Conservation (phyloP, 2,113 vertebrate species). For the Carassius gibelio region DNA sequence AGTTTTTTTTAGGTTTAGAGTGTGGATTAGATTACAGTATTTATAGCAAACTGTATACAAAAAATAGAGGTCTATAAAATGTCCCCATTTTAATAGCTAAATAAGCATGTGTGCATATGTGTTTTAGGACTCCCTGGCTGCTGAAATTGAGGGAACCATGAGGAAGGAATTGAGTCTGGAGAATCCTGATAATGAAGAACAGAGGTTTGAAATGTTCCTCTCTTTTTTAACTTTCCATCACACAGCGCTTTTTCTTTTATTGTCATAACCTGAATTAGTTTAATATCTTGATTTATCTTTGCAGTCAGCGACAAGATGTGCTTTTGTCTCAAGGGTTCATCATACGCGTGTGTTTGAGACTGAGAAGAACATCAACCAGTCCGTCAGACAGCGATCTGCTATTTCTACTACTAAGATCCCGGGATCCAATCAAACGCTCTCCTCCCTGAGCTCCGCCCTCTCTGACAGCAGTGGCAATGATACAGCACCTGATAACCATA, state of each 20-base stretch:
- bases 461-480: slow-evolving; percentile 78
- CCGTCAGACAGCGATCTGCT: slow-evolving; percentile 86
- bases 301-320: neutral
- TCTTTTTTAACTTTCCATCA: neutral
- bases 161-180: slow-evolving; percentile 93
- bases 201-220: slow-evolving; percentile 66
- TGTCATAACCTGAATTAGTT: neutral
- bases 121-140: slow-evolving; percentile 92
- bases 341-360: slow-evolving; percentile 93
- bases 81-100: neutral
- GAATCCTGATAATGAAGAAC: slow-evolving; percentile 84
- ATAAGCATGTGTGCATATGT: slow-evolving; percentile 34
- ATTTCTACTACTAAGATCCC: slow-evolving; percentile 92
- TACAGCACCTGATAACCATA: slow-evolving; percentile 86
- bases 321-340: slow-evolving; percentile 74
- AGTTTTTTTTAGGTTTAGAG: neutral
- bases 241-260: neutral
- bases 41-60: neutral
- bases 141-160: slow-evolving; percentile 98
- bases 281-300: neutral
- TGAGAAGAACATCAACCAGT: slow-evolving; percentile 91
- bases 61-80: neutral
- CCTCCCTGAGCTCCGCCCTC: slow-evolving; percentile 83
- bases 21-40: neutral
- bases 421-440: slow-evolving; percentile 92